These are phyloP conservation scores for Tipula unca DNA, from an alignment of 2,888 invertebrate species.

Conservation along the genomic window DNA sequence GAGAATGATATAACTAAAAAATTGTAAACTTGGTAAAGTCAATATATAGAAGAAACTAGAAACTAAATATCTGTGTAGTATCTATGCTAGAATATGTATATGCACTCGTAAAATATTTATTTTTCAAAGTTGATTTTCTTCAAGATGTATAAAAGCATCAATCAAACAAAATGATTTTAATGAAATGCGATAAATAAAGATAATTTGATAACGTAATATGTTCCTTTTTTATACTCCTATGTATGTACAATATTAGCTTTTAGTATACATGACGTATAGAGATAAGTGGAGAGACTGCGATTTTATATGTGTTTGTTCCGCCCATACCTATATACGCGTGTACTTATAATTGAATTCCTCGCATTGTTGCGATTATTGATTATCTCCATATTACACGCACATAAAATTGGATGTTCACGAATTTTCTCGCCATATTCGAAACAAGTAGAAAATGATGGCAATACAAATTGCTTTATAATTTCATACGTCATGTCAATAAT, in stretches of 20 bases:
- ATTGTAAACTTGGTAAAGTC: background rate
- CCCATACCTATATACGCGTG: too few relatives aligned
- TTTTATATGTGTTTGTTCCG: too few relatives aligned
- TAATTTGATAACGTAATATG: background rate
- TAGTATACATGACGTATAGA: background rate
- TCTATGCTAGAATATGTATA: background rate
- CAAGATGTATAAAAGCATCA: background rate
- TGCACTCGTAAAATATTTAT: background rate
- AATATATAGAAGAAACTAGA: background rate
- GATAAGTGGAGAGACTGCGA: background rate
- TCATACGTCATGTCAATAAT: background rate
- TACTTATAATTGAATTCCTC: too few relatives aligned
- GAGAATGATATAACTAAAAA: background rate
- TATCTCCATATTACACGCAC: background rate
- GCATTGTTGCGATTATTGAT: background rate
- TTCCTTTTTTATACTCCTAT: background rate
- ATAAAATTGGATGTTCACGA: background rate
- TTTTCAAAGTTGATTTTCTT: background rate
- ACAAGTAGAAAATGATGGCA: background rate
- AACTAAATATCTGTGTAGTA: background rate
- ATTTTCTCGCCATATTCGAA: background rate
- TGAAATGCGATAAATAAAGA: background rate
- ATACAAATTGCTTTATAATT: background rate
- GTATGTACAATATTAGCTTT: background rate
- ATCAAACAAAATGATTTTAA: background rate